These are phyloP conservation scores for Rhinoptilus africanus DNA, from an alignment of 2,113 vertebrate species.

Conservation along the genomic window DNA sequence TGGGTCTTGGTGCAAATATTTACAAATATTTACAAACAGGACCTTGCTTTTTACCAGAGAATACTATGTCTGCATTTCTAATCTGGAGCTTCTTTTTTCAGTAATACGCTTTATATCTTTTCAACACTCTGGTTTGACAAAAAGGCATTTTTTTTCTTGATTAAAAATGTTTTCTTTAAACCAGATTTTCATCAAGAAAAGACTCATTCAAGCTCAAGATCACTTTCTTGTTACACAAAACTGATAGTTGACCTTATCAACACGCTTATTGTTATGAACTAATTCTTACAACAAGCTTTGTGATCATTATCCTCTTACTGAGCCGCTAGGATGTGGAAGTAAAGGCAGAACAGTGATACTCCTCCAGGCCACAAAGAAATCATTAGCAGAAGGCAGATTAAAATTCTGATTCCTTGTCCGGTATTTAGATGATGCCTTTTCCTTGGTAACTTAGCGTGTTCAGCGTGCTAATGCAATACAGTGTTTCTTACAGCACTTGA, in stretches of 20 bases:
- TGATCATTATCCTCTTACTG: neutral
- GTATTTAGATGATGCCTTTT: neutral
- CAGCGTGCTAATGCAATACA: neutral
- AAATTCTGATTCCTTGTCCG: neutral
- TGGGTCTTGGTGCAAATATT: neutral
- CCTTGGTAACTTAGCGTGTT: neutral
- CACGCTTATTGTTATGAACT: neutral
- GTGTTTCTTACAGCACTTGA: neutral
- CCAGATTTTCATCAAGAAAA: constrained; percentile 20
- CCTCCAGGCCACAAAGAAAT: neutral
- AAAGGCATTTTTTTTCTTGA: neutral
- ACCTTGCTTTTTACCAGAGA: neutral
- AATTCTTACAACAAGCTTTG: neutral
- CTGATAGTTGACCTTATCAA: constrained; percentile 16
- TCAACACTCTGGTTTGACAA: constrained; percentile 1
- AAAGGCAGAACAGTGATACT: neutral
- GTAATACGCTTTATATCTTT: neutral
- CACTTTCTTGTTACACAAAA: neutral
- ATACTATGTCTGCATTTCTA: neutral
- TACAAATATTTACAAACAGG: neutral
- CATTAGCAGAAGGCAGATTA: neutral
- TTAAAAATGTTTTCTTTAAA: neutral
- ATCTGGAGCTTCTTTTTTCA: neutral
- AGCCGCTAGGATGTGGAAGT: neutral
- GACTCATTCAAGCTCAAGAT: neutral